Evolutionary conservation across 2,113 vertebrate species (phyloP).

Genomic region (Myrmecobius fasciatus): DNA sequence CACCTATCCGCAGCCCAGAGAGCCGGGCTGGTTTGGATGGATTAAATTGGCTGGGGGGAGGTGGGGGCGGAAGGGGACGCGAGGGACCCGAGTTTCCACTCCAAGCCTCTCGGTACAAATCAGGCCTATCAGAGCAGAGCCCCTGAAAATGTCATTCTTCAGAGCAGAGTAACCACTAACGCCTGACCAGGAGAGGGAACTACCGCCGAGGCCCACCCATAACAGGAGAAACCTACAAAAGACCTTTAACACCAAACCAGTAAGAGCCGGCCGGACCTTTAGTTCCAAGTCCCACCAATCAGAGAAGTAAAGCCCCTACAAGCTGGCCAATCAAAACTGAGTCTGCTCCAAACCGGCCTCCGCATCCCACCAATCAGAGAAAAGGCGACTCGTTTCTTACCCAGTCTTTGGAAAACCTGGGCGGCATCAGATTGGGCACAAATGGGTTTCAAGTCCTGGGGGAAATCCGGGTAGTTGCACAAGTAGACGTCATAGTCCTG

Average conservation of each 20-base stretch:
- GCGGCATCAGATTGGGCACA: conserved; percentile 71
- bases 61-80: too few species aligned
- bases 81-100: not conserved
- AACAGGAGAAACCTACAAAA: not conserved
- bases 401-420: conserved; percentile 78
- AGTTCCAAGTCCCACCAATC: conserved; percentile 34
- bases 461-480: conserved; percentile 80
- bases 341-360: too few species aligned
- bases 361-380: not conserved
- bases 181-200: not conserved
- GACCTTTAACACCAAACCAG: not conserved
- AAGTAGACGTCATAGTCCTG: rapidly evolving
- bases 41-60: not conserved
- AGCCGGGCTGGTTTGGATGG: not conserved
- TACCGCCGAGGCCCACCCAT: not conserved
- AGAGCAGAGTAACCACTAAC: not conserved
- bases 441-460: conserved; percentile 80
- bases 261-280: not conserved
- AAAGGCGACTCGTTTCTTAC: conserved; percentile 71
- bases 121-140: not conserved
- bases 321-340: not conserved
- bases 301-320: not conserved
- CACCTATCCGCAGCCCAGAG: not conserved
- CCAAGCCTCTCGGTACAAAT: not conserved
- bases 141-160: not conserved